Conservation (phyloP, 2,113 vertebrate genomes). For the Lota lota region DNA sequence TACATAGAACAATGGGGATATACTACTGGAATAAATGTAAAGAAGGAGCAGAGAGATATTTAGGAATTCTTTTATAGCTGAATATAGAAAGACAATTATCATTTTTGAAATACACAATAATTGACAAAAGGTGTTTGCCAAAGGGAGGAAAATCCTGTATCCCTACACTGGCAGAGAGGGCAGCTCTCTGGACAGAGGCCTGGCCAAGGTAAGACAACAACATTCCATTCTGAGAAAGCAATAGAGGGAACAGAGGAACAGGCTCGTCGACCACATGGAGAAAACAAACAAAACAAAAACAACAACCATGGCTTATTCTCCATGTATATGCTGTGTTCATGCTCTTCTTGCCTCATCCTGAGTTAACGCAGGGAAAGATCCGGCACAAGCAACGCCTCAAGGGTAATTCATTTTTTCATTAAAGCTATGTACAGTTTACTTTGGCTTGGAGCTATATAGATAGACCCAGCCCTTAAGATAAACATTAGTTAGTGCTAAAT, state of each 20-base stretch:
- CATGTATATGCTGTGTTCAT: background rate
- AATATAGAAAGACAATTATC: no score
- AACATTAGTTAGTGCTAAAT: constrained; percentile 22
- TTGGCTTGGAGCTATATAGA: background rate
- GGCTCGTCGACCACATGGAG: background rate
- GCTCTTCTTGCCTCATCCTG: background rate
- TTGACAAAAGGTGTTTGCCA: background rate
- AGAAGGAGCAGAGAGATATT: no score
- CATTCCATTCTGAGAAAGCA: background rate
- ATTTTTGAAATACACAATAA: background rate
- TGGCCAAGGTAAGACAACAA: background rate
- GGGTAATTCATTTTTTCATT: constrained; percentile 7
- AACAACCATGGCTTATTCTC: background rate
- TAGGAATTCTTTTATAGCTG: no score
- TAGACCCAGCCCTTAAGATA: constrained; percentile 31
- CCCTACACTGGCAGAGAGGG: background rate
- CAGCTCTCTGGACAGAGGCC: background rate
- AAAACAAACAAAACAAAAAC: background rate
- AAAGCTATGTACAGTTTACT: constrained; percentile 19
- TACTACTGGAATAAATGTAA: no score
- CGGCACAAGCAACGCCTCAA: background rate
- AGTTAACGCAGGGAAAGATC: background rate
- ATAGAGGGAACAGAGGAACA: constrained; percentile 1
- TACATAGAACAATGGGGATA: no score
- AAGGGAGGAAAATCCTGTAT: background rate